Conservation (phyloP, 2,888 invertebrate genomes). For the Thereva unica region DNA sequence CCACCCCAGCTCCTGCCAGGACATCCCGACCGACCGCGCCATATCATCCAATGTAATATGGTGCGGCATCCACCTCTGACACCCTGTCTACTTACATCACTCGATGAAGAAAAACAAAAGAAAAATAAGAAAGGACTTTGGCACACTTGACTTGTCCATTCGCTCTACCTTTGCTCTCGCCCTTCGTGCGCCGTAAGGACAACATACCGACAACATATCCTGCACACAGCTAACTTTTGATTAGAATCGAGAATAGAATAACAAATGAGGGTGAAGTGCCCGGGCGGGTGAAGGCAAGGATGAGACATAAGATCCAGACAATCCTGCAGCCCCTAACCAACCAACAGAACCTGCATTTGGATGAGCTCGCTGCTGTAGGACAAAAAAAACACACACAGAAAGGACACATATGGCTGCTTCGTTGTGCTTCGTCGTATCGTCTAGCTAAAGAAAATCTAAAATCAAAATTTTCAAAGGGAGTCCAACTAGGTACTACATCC, state of each 20-base stretch:
- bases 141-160: slow-evolving; percentile 26
- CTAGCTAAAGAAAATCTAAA: slow-evolving; percentile 18
- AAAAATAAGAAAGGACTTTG: slow-evolving; percentile 28
- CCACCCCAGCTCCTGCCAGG: background rate
- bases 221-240: slow-evolving; percentile 50
- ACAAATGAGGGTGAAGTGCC: slow-evolving; percentile 49
- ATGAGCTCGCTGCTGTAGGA: background rate
- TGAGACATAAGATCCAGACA: slow-evolving; percentile 25
- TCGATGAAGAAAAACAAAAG: slow-evolving; percentile 25
- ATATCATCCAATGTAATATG: too few relatives aligned
- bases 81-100: slow-evolving; percentile 13
- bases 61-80: slow-evolving; percentile 3
- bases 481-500: background rate
- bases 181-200: slow-evolving; percentile 13
- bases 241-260: slow-evolving; percentile 54
- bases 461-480: slow-evolving; percentile 16
- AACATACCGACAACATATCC: slow-evolving; percentile 31
- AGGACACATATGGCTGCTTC: slow-evolving; percentile 19
- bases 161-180: background rate
- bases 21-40: slow-evolving; percentile 3
- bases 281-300: background rate
- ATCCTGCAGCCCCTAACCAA: slow-evolving; percentile 5
- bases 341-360: background rate
- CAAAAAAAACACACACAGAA: background rate
- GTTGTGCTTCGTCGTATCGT: background rate